Conservation (phyloP, 1,140 invertebrate genomes). For the Dendroctonus valens region DNA sequence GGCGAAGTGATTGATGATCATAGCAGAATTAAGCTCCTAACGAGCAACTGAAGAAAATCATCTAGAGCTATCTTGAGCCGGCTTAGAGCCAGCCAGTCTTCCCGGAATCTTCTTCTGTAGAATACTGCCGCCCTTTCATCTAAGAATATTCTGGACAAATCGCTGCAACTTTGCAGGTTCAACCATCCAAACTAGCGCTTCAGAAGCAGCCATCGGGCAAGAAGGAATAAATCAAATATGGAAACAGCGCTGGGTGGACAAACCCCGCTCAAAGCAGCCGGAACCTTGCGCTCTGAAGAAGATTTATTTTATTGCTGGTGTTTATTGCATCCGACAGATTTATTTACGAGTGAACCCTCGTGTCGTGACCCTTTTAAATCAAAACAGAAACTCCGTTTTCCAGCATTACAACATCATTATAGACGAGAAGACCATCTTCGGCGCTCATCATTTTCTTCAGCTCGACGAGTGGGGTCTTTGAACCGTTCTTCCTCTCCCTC, state of each 20-base stretch:
- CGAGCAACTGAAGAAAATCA: too few species aligned
- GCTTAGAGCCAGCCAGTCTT: too few species aligned
- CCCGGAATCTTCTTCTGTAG: too few species aligned
- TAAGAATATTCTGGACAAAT: too few species aligned
- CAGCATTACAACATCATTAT: slow-evolving; percentile 19
- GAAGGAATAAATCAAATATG: background rate
- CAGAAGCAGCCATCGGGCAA: too few species aligned
- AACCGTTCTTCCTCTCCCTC: slow-evolving; percentile 39
- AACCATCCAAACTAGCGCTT: too few species aligned
- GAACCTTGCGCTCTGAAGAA: background rate
- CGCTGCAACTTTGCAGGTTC: too few species aligned
- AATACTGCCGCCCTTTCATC: too few species aligned
- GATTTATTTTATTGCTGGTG: slow-evolving; percentile 7
- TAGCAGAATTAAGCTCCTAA: too few species aligned
- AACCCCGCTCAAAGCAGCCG: background rate
- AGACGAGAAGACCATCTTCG: slow-evolving; percentile 18
- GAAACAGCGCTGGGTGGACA: background rate
- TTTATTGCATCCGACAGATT: slow-evolving; percentile 2
- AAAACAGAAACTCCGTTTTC: slow-evolving; percentile 23
- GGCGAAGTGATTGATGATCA: too few species aligned
- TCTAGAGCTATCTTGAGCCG: too few species aligned
- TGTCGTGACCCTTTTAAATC: slow-evolving; percentile 17
- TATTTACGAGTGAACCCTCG: slow-evolving; percentile 7
- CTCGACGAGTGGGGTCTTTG: slow-evolving; percentile 40
- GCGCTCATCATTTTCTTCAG: slow-evolving; percentile 14